Evolutionary conservation across 2,888 invertebrate genomes (phyloP).

Genomic region (Pseudococcus longispinus): DNA sequence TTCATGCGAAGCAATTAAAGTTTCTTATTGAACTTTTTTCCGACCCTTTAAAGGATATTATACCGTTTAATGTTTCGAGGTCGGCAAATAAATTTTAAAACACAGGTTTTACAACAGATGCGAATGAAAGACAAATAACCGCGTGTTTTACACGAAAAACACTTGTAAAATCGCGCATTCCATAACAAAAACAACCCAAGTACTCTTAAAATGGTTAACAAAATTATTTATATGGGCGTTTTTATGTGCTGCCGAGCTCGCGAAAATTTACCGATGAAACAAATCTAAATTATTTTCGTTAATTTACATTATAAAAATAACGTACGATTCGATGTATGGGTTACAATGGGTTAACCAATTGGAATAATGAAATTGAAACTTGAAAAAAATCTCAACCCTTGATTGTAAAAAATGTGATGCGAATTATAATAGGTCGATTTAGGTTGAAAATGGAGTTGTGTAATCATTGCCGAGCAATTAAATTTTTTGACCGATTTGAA

Average conservation of each 20-base stretch:
- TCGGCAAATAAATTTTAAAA: conserved; percentile 19
- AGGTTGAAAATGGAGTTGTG: no score
- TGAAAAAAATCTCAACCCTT: no score
- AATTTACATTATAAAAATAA: no score
- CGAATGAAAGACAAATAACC: conserved; percentile 41
- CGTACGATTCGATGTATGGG: no score
- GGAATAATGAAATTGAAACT: no score
- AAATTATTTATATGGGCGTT: conserved; percentile 7
- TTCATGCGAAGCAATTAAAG: conserved; percentile 13
- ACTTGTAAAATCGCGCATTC: neutral
- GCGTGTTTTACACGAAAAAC: conserved; percentile 24
- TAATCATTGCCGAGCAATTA: no score
- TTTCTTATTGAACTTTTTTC: conserved; percentile 40
- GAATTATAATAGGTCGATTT: no score
- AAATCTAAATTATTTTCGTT: neutral
- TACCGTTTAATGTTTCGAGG: conserved; percentile 29
- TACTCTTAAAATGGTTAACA: conserved; percentile 4
- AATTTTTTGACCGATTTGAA: no score
- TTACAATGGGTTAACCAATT: no score
- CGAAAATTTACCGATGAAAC: neutral
- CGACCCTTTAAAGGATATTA: conserved; percentile 2
- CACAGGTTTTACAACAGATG: conserved; percentile 19
- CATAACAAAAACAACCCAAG: neutral
- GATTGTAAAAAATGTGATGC: no score
- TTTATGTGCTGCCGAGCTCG: neutral